Conservation (phyloP, 2,797 vertebrate genomes). For the Phrynocephalus forsythii region DNA sequence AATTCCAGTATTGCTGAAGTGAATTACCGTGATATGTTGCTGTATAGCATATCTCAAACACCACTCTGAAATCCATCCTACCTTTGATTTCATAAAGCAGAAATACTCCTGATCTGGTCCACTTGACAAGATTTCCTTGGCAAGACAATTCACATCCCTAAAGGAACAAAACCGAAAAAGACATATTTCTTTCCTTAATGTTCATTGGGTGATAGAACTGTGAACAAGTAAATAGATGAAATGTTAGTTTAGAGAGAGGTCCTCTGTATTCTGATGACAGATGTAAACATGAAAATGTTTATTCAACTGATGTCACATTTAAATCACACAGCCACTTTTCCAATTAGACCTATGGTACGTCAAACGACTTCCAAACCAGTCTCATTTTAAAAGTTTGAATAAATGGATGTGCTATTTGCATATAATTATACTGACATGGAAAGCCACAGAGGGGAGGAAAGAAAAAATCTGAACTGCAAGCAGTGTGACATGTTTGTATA, state of each 20-base stretch:
- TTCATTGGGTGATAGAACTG: neutral
- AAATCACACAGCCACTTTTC: slow-evolving; percentile 1
- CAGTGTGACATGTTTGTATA: neutral
- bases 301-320: slow-evolving; percentile 1
- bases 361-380: slow-evolving; percentile 16
- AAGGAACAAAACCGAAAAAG: neutral
- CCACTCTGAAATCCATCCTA: no score
- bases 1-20: no score
- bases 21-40: no score
- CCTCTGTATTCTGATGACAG: neutral
- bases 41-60: no score
- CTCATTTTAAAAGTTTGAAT: slow-evolving; percentile 23
- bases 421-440: neutral
- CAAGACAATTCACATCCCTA: no score
- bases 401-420: slow-evolving; percentile 15
- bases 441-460: neutral
- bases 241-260: slow-evolving; percentile 22
- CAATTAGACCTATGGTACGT: slow-evolving; percentile 14
- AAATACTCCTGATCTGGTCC: no score
- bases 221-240: slow-evolving; percentile 13
- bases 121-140: no score
- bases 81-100: no score
- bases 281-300: neutral
- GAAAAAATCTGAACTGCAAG: neutral
- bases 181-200: slow-evolving; percentile 5